Evolutionary conservation across 35 echinoderm and acorn worm species (phyloP).

Genomic region (Acanthaster planci): DNA sequence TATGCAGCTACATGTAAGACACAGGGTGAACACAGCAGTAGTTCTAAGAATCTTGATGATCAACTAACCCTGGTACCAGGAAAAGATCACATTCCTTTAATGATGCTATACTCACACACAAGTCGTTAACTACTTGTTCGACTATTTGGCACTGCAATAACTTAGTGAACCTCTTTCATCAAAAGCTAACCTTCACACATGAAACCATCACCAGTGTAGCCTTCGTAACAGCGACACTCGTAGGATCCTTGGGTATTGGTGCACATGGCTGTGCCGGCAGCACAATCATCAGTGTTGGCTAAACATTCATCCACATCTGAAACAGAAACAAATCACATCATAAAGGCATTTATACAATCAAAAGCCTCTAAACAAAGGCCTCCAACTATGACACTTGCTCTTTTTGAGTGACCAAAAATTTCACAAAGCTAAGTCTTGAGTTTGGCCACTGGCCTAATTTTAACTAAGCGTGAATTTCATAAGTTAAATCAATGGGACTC

Average conservation of each 20-base stretch:
- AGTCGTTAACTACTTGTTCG: too few relatives aligned
- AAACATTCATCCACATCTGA: slow-evolving; percentile 83
- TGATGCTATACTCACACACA: too few relatives aligned
- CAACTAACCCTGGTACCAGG: background rate
- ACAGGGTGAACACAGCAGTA: background rate
- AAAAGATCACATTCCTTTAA: too few relatives aligned
- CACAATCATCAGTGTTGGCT: slow-evolving; percentile 60
- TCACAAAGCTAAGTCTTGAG: too few relatives aligned
- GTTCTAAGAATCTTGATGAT: background rate
- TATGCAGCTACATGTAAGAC: background rate
- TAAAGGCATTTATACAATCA: background rate
- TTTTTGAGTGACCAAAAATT: background rate
- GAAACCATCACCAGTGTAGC: slow-evolving; percentile 48
- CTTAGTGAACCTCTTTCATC: background rate
- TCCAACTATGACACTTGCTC: background rate
- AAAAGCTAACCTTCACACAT: slow-evolving; percentile 70
- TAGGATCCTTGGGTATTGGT: slow-evolving; percentile 57
- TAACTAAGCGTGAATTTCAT: too few relatives aligned
- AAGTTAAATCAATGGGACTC: too few relatives aligned
- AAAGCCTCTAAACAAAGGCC: background rate
- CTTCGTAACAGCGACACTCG: slow-evolving; percentile 43
- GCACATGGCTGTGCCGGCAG: slow-evolving; percentile 19
- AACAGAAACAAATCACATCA: background rate
- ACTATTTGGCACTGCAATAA: too few relatives aligned
- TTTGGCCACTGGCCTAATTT: too few relatives aligned